phyloP scores from a whole-genome alignment of 2,113 vertebrate genomes.

The Microtus oregoni region DNA sequence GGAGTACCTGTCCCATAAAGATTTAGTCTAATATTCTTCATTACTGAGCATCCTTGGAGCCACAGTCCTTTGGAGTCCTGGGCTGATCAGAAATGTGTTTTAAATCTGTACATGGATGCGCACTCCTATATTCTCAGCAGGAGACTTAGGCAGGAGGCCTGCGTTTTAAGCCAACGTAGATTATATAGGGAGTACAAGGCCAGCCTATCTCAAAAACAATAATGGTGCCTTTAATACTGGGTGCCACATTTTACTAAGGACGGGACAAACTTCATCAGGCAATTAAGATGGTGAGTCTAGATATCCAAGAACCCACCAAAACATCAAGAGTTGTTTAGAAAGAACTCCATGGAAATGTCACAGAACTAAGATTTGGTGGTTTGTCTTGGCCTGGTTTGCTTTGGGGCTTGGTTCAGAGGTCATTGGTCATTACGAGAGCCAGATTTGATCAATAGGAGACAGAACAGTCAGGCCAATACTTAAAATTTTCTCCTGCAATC shows the following conservation, averaged over 20 bases:
- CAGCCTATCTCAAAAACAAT: background rate
- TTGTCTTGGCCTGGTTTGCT: background rate
- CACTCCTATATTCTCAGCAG: background rate
- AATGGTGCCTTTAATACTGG: background rate
- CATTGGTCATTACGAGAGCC: background rate
- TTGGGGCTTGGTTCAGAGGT: background rate
- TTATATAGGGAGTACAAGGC: background rate
- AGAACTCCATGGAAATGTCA: background rate
- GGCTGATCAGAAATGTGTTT: background rate
- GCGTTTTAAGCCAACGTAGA: background rate
- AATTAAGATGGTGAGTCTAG: background rate
- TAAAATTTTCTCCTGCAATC: background rate
- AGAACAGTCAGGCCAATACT: background rate
- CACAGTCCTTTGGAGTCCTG: background rate
- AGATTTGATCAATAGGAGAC: background rate
- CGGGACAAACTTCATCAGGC: background rate
- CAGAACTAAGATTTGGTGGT: background rate
- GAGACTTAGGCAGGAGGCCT: background rate
- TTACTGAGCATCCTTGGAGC: background rate
- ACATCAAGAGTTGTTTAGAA: background rate
- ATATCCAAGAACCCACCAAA: background rate
- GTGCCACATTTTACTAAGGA: background rate
- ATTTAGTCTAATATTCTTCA: background rate
- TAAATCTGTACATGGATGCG: background rate
- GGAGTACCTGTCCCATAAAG: background rate